These are phyloP conservation scores for Nymphalis c-album DNA, from an alignment of 2,888 invertebrate genomes.

Conservation along the genomic window DNA sequence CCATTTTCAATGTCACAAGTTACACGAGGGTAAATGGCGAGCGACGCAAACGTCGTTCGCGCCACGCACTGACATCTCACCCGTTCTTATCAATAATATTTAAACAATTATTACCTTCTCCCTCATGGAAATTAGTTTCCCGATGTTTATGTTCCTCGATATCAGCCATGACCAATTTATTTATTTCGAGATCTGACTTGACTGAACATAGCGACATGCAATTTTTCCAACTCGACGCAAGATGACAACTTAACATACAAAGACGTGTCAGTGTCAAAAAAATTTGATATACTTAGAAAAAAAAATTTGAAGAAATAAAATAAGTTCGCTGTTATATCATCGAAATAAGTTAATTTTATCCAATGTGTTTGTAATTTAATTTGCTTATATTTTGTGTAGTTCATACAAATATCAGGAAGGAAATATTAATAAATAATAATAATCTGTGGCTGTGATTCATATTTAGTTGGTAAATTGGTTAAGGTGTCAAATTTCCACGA, in stretches of 20 bases:
- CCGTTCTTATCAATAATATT: conserved; percentile 71
- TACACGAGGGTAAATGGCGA: conserved; percentile 71
- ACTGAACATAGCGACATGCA: conserved; percentile 77
- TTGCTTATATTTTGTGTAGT: neutral
- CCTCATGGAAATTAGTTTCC: conserved; percentile 75
- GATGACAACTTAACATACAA: conserved; percentile 62
- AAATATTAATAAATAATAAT: neutral
- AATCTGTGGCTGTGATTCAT: conserved; percentile 21
- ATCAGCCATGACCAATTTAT: conserved; percentile 80
- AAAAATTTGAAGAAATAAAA: neutral
- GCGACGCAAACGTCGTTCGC: conserved; percentile 61
- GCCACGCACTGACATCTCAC: conserved; percentile 63
- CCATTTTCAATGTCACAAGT: conserved; percentile 79
- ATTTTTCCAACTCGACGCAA: conserved; percentile 78
- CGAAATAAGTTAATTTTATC: neutral
- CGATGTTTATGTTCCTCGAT: conserved; percentile 76
- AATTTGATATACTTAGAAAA: conserved; percentile 2
- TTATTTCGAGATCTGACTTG: conserved; percentile 76
- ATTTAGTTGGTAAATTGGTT: conserved; percentile 14
- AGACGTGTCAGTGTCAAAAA: conserved; percentile 67
- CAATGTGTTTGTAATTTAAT: neutral
- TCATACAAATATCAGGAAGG: neutral
- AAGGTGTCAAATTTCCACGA: conserved; percentile 32
- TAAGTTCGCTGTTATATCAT: neutral
- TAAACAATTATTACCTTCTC: conserved; percentile 78